Conservation (phyloP, 2,797 vertebrate genomes). For the Melopsittacus undulatus region DNA sequence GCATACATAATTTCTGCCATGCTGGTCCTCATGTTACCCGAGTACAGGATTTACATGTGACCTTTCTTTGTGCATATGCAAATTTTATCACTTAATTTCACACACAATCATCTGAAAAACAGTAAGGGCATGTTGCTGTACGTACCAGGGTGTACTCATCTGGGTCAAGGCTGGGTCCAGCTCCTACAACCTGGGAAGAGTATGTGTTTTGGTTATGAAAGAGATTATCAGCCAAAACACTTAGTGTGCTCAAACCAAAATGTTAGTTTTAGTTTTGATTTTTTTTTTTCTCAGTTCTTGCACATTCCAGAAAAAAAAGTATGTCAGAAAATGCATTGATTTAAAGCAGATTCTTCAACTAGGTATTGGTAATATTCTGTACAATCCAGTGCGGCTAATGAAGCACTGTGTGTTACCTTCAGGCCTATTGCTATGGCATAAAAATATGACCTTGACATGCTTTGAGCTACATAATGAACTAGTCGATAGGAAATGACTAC, state of each 20-base stretch:
- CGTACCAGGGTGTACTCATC: neutral
- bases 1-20: neutral
- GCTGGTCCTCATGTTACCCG: neutral
- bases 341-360: neutral
- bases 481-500: neutral
- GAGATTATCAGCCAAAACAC: neutral
- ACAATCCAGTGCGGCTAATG: neutral
- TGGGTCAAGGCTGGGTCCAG: neutral
- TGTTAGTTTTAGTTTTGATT: neutral
- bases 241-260: neutral
- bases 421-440: neutral
- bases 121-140: neutral
- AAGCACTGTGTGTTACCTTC: neutral
- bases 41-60: neutral
- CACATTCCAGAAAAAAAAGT: neutral
- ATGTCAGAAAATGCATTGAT: neutral
- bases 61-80: neutral
- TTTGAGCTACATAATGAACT: neutral
- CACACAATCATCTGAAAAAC: neutral
- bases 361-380: neutral
- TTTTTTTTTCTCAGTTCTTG: neutral
- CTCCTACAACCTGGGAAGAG: neutral
- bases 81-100: neutral
- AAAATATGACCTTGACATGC: slow-evolving; percentile 41
- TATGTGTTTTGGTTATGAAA: neutral